Conservation (phyloP, 2,113 vertebrate genomes). For the Myxocyprinus asiaticus region DNA sequence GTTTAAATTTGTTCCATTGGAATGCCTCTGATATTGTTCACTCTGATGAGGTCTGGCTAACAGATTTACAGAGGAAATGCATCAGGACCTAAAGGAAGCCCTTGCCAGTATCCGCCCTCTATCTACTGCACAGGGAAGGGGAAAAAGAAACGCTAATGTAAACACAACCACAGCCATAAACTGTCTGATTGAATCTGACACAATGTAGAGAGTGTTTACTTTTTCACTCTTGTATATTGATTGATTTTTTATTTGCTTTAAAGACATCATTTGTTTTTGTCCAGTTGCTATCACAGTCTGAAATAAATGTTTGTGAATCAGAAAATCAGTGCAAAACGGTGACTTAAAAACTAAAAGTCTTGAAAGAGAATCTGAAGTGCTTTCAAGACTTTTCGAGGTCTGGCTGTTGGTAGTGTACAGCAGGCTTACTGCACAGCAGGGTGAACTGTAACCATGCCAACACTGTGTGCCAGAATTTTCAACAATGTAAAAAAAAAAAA, state of each 20-base stretch:
- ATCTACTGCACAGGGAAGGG: conserved; percentile 68
- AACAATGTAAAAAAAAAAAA: conserved; percentile 8
- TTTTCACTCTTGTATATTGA: conserved; percentile 30
- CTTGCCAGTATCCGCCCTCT: conserved; percentile 81
- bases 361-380: neutral
- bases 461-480: conserved; percentile 35
- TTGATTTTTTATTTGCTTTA: conserved; percentile 46
- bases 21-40: conserved; percentile 60
- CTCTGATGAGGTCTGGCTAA: conserved; percentile 56
- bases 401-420: conserved; percentile 19
- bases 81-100: conserved; percentile 80
- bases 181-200: conserved; percentile 41
- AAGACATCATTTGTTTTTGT: conserved; percentile 41
- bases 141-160: conserved; percentile 60
- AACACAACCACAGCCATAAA: conserved; percentile 55
- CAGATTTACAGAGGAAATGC: conserved; percentile 78
- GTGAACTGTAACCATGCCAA: conserved; percentile 15
- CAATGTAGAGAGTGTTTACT: conserved; percentile 54
- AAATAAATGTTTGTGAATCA: conserved; percentile 9
- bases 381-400: conserved; percentile 34
- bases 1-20: conserved; percentile 42
- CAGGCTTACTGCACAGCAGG: conserved; percentile 38
- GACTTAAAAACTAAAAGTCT: neutral
- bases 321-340: neutral
- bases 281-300: neutral